A percentile compares a stretch with the other conserved stretches of the same genome.
Evolutionary conservation across 92 coral and sea anemone species (phyloP).

Genomic region (Porites evermanni): DNA sequence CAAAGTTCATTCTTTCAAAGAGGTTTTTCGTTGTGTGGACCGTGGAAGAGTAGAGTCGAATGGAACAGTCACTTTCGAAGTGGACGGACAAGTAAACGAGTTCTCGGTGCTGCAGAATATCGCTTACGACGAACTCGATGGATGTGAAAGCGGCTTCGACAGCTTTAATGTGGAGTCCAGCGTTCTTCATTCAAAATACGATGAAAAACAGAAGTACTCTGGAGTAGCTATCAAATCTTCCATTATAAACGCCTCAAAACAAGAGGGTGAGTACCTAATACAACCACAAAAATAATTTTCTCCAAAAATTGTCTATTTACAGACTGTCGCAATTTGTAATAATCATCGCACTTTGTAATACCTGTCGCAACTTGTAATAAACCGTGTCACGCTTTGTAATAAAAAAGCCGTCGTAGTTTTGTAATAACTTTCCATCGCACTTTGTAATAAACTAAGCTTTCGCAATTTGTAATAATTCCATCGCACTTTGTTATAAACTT

Average conservation of each 20-base stretch:
- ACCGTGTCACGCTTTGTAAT: too few relatives aligned
- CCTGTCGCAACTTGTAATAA: too few relatives aligned
- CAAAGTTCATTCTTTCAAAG: constrained; percentile 56
- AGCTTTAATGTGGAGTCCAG: constrained; percentile 74
- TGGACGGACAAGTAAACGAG: constrained; percentile 58
- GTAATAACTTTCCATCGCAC: too few relatives aligned
- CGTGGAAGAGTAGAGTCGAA: constrained; percentile 76
- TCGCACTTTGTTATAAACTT: too few relatives aligned
- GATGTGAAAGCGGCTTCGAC: constrained; percentile 64
- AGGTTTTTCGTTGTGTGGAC: constrained; percentile 60
- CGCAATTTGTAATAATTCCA: too few relatives aligned
- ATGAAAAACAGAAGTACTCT: constrained; percentile 41
- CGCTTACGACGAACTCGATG: constrained; percentile 73
- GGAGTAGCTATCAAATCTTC: constrained; percentile 61
- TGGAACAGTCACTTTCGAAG: constrained; percentile 67
- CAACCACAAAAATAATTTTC: too few relatives aligned
- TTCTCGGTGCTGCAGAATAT: constrained; percentile 80
- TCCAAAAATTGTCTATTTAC: too few relatives aligned
- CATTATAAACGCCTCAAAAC: constrained; percentile 43
- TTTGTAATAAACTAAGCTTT: too few relatives aligned
- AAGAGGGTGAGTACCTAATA: constrained; percentile 14
- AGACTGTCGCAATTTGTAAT: too few relatives aligned
- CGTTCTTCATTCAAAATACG: constrained; percentile 62
- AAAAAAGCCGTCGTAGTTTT: too few relatives aligned
- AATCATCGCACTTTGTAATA: too few relatives aligned